A percentile compares a stretch with the other conserved stretches of the same genome.
Evolutionary conservation across 2,888 invertebrate species (phyloP).

Genomic region (Pyralis farinalis): DNA sequence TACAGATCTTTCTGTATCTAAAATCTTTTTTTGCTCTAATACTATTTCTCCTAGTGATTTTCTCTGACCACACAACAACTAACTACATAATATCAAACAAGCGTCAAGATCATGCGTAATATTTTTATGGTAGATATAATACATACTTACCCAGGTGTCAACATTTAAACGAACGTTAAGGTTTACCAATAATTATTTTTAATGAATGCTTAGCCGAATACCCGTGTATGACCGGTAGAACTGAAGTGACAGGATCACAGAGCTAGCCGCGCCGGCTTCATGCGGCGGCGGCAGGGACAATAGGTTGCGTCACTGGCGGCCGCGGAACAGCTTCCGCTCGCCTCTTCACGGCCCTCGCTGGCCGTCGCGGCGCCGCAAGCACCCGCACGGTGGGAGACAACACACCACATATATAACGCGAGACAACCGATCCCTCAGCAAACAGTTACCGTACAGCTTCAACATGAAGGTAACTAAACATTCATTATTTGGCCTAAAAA

Average conservation of each 20-base stretch:
- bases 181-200: no score
- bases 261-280: neutral
- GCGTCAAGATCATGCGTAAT: no score
- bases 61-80: no score
- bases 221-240: neutral
- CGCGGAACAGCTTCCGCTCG: conserved; percentile 66
- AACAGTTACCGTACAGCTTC: conserved; percentile 69
- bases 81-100: no score
- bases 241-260: neutral
- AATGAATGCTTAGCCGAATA: no score
- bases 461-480: conserved; percentile 67
- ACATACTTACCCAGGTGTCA: no score
- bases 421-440: conserved; percentile 53
- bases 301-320: conserved; percentile 57
- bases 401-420: conserved; percentile 56
- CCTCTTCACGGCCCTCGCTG: conserved; percentile 47
- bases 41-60: no score
- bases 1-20: no score
- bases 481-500: neutral
- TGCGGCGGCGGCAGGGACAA: conserved; percentile 45
- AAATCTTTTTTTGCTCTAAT: no score
- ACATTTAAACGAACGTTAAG: no score
- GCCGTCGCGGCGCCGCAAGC: conserved; percentile 21
- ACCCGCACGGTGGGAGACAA: conserved; percentile 56
- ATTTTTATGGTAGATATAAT: no score